These are phyloP conservation scores for Heliconius eleuchia DNA, from an alignment of 1,140 invertebrate genomes.

Conservation along the genomic window DNA sequence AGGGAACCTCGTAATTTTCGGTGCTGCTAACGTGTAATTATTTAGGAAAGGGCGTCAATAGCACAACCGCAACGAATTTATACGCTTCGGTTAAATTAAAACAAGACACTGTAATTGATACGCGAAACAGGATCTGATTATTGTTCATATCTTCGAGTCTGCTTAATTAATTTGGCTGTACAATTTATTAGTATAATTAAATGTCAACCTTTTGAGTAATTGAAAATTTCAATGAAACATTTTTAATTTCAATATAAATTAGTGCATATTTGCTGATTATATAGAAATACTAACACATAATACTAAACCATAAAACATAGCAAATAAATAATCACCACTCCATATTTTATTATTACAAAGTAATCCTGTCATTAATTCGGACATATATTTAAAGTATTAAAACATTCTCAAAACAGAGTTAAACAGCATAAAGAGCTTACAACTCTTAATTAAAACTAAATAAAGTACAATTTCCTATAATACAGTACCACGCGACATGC, in stretches of 20 bases:
- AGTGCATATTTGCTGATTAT: not conserved
- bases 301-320: too few species aligned
- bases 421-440: not conserved
- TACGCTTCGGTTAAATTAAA: conserved; percentile 31
- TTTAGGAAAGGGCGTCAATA: conserved; percentile 72
- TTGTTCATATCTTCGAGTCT: not conserved
- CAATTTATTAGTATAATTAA: not conserved
- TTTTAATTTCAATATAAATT: not conserved
- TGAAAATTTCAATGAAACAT: not conserved
- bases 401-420: not conserved
- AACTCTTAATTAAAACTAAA: not conserved
- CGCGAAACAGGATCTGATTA: conserved; percentile 9
- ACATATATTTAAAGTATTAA: not conserved
- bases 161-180: conserved; percentile 1
- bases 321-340: too few species aligned
- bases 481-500: not conserved
- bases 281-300: too few species aligned
- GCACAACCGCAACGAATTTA: conserved; percentile 37
- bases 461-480: not conserved
- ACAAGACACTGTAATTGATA: conserved; percentile 24
- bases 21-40: conserved; percentile 76
- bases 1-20: conserved; percentile 67
- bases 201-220: not conserved
- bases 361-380: not conserved
- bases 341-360: not conserved